Conservation (phyloP, 23 tunicate species). For the Phallusia fumigata region DNA sequence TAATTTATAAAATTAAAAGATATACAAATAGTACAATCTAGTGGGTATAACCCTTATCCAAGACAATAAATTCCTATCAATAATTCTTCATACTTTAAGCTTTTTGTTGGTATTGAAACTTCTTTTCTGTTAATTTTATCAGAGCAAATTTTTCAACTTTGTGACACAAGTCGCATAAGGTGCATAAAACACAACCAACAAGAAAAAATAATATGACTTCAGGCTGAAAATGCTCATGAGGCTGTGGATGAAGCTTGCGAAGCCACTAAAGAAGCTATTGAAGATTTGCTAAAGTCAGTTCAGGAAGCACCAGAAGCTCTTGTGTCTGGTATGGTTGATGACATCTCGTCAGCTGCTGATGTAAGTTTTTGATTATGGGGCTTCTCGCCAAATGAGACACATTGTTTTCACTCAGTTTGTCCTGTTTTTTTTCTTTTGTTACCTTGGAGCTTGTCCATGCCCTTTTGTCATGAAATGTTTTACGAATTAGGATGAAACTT, state of each 20-base stretch:
- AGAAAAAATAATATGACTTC: neutral
- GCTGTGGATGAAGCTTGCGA: constrained; percentile 84
- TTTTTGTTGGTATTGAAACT: too few species aligned
- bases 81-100: too few species aligned
- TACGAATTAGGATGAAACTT: too few species aligned
- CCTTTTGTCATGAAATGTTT: too few species aligned
- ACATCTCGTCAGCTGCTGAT: constrained; percentile 43
- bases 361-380: constrained; percentile 25
- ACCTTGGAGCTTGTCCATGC: too few species aligned
- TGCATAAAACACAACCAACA: neutral
- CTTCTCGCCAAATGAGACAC: too few species aligned
- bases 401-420: too few species aligned
- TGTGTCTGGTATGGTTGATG: constrained; percentile 85
- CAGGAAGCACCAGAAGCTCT: constrained; percentile 95
- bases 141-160: neutral
- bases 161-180: neutral
- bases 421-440: too few species aligned
- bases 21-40: too few species aligned
- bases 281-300: constrained; percentile 88
- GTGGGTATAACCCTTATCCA: too few species aligned
- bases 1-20: too few species aligned
- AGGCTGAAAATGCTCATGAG: constrained; percentile 92
- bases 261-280: constrained; percentile 86
- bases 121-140: neutral
- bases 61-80: too few species aligned